Evolutionary conservation across 2,797 vertebrate species (phyloP).

Genomic region (Ciconia nigra): DNA sequence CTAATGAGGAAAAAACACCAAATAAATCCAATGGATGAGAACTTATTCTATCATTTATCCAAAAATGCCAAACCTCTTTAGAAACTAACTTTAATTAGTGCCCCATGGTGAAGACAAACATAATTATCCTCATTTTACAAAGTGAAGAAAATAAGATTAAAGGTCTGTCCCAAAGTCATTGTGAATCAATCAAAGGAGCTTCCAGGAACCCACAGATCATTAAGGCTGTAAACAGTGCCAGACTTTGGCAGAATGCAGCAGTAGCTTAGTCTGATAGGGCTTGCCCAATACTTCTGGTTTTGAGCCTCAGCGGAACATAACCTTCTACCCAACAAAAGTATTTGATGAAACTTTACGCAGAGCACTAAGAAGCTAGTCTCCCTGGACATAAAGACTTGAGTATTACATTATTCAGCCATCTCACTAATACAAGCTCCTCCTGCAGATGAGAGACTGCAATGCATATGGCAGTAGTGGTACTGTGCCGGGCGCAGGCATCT

Average conservation of each 20-base stretch:
- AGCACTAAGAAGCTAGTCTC: not conserved
- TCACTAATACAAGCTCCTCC: not conserved
- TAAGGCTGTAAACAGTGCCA: not conserved
- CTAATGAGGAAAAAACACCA: not conserved
- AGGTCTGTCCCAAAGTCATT: not conserved
- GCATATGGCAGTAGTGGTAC: not conserved
- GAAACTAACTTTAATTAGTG: not conserved
- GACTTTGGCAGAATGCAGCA: not conserved
- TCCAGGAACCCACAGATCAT: not conserved
- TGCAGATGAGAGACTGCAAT: not conserved
- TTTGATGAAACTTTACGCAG: not conserved
- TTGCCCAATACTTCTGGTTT: not conserved
- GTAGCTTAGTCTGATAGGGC: not conserved
- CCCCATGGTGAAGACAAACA: not conserved
- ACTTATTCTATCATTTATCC: not conserved
- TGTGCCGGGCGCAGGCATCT: not conserved
- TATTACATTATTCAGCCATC: not conserved
- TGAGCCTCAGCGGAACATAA: not conserved
- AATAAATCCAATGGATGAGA: not conserved
- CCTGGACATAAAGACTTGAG: not conserved
- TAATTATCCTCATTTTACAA: not conserved
- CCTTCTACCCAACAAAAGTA: not conserved
- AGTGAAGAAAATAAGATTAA: not conserved
- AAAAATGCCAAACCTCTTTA: not conserved
- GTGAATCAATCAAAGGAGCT: not conserved